Evolutionary conservation across 1,140 invertebrate species (phyloP).

Genomic region (Papilio xuthus): DNA sequence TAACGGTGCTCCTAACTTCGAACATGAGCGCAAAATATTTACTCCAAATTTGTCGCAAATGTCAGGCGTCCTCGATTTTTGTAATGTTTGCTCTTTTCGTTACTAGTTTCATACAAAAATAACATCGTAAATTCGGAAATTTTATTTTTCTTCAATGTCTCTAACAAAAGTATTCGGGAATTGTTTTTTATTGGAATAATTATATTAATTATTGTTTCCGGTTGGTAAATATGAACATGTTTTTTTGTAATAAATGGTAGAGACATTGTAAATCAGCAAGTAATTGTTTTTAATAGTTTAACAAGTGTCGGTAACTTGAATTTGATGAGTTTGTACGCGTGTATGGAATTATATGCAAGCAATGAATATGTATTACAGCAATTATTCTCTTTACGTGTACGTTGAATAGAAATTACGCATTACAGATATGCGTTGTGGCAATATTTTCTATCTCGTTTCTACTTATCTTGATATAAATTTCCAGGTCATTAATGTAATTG

Average conservation of each 20-base stretch:
- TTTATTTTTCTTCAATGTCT: background rate
- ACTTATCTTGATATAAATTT: constrained; percentile 1
- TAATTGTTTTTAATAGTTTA: background rate
- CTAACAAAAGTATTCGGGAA: background rate
- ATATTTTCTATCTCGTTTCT: constrained; percentile 9
- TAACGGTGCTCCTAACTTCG: background rate
- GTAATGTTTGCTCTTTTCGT: background rate
- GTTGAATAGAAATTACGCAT: background rate
- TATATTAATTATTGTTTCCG: background rate
- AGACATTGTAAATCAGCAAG: background rate
- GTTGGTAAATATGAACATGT: background rate
- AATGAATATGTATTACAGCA: background rate
- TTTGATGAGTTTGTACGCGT: background rate
- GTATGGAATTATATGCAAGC: background rate
- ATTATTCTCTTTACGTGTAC: background rate
- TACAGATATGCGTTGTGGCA: background rate
- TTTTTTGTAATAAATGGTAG: background rate
- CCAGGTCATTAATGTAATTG: background rate
- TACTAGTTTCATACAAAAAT: background rate
- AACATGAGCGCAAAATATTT: constrained; percentile 2
- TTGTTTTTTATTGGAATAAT: background rate
- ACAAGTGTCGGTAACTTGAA: background rate
- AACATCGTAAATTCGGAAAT: background rate
- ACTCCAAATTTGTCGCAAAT: background rate
- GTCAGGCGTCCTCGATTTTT: background rate